Evolutionary conservation across 2,797 vertebrate species (phyloP).

Genomic region (Peromyscus aztecus): DNA sequence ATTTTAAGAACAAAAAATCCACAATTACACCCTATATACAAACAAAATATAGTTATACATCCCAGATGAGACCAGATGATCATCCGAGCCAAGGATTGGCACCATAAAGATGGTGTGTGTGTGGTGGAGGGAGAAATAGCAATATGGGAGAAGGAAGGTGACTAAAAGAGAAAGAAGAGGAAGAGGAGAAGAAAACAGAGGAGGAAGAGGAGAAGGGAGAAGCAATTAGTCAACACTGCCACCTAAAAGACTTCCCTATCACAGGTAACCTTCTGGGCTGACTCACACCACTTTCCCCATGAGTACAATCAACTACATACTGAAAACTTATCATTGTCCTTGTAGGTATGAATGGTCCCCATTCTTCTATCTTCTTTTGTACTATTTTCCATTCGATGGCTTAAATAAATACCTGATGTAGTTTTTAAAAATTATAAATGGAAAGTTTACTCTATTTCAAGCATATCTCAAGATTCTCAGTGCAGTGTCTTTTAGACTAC

Average conservation of each 20-base stretch:
- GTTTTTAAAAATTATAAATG: not conserved
- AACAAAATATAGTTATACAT: not conserved
- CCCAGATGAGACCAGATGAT: not conserved
- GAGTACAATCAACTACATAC: not conserved
- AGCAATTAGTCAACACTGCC: not conserved
- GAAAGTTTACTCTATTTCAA: not conserved
- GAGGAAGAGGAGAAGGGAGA: not conserved
- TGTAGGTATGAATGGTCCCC: not conserved
- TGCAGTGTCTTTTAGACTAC: not conserved
- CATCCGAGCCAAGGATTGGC: not conserved
- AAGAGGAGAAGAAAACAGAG: no score
- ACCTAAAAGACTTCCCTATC: not conserved
- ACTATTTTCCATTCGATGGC: constrained; percentile 9
- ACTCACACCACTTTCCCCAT: not conserved
- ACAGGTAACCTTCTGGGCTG: not conserved
- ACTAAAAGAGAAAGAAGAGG: not conserved
- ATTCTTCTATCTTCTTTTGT: not conserved
- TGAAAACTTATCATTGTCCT: not conserved
- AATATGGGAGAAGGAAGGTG: no score
- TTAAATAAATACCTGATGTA: not conserved
- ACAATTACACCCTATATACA: not conserved
- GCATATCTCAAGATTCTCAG: constrained; percentile 1
- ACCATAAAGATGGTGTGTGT: not conserved
- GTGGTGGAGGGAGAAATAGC: no score
- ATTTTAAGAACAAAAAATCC: not conserved